Conservation (phyloP, 1,140 invertebrate species). For the Tetranychus cinnabarinus region DNA sequence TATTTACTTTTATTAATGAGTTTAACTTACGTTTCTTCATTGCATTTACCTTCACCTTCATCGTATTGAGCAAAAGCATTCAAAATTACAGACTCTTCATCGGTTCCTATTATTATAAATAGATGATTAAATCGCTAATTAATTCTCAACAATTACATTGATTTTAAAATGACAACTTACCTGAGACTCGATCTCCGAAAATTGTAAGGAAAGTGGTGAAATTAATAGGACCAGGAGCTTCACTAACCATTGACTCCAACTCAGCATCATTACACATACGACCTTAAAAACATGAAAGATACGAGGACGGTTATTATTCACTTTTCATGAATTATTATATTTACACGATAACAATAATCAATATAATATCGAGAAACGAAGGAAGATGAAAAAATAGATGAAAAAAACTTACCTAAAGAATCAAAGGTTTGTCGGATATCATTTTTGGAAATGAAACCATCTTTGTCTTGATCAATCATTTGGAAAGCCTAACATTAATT, state of each 20-base stretch:
- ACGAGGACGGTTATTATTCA: neutral
- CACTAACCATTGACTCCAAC: conserved; percentile 65
- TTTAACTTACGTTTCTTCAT: conserved; percentile 36
- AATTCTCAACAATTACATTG: conserved; percentile 32
- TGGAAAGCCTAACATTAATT: conserved; percentile 50
- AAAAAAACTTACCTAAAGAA: conserved; percentile 42
- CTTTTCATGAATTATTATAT: neutral
- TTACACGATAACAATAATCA: neutral
- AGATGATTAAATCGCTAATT: conserved; percentile 27
- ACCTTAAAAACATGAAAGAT: conserved; percentile 10
- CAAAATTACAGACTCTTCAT: conserved; percentile 82
- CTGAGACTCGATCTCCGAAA: conserved; percentile 66
- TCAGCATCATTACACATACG: conserved; percentile 68
- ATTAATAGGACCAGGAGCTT: conserved; percentile 76
- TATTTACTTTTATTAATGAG: conserved; percentile 25
- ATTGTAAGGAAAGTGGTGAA: conserved; percentile 79
- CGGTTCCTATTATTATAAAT: conserved; percentile 30
- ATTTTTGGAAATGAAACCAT: conserved; percentile 84
- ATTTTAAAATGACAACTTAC: conserved; percentile 16
- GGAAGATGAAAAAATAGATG: neutral
- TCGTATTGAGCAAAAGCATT: conserved; percentile 90
- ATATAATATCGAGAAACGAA: no score
- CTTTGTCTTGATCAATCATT: conserved; percentile 95
- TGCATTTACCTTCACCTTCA: conserved; percentile 29
- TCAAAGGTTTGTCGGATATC: conserved; percentile 88